Base-by-base conservation (phyloP, 37 sponge, comb jelly and placozoan species). In the Aphrocallistes beatrix region DNA sequence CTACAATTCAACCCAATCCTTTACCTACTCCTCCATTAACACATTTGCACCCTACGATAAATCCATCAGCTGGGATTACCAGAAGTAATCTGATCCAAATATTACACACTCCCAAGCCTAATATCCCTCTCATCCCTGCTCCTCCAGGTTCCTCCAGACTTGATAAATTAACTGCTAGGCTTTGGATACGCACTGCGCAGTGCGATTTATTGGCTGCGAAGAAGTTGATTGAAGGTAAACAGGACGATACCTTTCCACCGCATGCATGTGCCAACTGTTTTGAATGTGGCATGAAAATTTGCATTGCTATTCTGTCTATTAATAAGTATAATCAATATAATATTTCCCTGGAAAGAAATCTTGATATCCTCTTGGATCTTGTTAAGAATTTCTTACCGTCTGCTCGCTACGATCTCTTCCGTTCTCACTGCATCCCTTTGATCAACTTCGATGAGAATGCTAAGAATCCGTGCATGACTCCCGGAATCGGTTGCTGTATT, bases 401-500 rank as follows among this genome's bases (percentile, higher is more conserved):
- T 19, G n/a, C 8, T 21, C 6, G 25, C 10, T 60, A 60, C n/a
- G 34, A 60, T 6, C 10, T 3, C 21, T 60, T 60, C 75, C 10
- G 75, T 60, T 60, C 75, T 60, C 8, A 32, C 21, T 60, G 75
- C 34, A 30, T 60, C 3, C n/a, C 75, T 60, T 30, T 60, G 8
- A 60, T 60, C 25, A 60, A 60, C 75, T 60, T 60, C n/a, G 75
- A 60, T 60, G 75, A 60, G n/a, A 19, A 3, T 60, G 75, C 75
- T 13, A 60, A 60, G n/a, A 60, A 60, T 13, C 75, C 75, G 75
- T 13, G 10, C 10, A 60, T 60, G 75, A 60, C 75, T 32, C 75
- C 75, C 10, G 75, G 75, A 30, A 60, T 60, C n/a, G 75, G 75
- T 60, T 60, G 75, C 34, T 60, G 75, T 60, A 3, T 60, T 3